Base-by-base conservation (phyloP, 2,888 invertebrate genomes). In the Bimastos eiseni region DNA sequence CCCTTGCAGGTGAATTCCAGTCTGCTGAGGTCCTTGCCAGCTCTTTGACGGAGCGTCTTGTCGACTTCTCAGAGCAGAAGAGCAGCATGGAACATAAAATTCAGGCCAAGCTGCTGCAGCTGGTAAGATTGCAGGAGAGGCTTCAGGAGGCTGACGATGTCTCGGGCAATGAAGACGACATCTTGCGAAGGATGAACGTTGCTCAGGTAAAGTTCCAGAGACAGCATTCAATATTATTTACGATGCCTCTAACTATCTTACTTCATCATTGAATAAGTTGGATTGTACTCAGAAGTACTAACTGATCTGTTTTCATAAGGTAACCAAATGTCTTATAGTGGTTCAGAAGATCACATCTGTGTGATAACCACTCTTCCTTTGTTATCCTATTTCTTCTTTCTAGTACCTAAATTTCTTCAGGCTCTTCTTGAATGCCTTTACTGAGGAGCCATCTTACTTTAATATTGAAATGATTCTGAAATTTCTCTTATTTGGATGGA, bases 131-230 rank as follows among this genome's bases (percentile, higher is more conserved):
- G 21, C 83, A 84, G n/a, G 90, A 90, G 15, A 90, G 83, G n/a
- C 37, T 90, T 36, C 41, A 33, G 83, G 83, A 84, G n/a, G 38
- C 86, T 11, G 90, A 90, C 30, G 90, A 90, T n/a, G n/a, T 90
- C 13, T 83, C 90, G 11, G 90, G 90, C 33, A 84, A 38, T 21
- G 90, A 90, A 83, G n/a, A 84, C 13, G 90, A 90, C 49, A 84
- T 90, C 49, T 38, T 90, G n/a, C n/a, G 83, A 36, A 33, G 90
- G 19, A 36, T 84, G 33, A 37, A 84, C 4, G 21, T 38, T 36
- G 83, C 86, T 37, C 84, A 90, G 86, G 90, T 84, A 36, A 30
- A 13, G n/a, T 70, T 70, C n/a, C 70, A 70, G 70, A 70, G 17
- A 4, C n/a, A n/a, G n/a, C 70, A n/a, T 70, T 70, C 13, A n/a